Base-by-base conservation (phyloP, 1,140 invertebrate genomes). In the Ruditapes philippinarum region DNA sequence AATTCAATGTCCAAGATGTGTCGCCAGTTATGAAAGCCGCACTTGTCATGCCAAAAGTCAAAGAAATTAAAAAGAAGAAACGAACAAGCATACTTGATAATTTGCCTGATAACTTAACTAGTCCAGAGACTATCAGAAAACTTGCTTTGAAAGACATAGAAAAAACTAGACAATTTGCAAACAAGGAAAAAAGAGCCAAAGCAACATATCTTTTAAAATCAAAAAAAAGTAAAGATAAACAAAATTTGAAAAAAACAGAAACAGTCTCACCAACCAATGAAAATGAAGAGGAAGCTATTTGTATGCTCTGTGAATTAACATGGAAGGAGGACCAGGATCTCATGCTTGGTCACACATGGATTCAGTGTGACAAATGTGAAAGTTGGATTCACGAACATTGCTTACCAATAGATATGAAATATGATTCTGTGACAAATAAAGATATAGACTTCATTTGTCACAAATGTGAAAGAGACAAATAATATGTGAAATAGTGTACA, bases 341-440 rank as follows among this genome's bases (percentile, higher is more conserved):
- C 0, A 57, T 74, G 51, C 38, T 76, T 31, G 70, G 83, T 25
- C 73, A 85, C 22, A 76, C 45, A 28, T 85, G 83, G 83, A 74
- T 85, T 38, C 49, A 74, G 49, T 85, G 70, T 85, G 83, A 85
- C 42, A 33, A 7, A 1, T 76, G 70, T 33, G 2, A 25, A 22
- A 38, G 22, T 54, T 85, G 83, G 83, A 36, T 85, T n/a, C 45
- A 74, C 76, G 83, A 60, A 36, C n/a, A 85, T 45, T 85, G 83
- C 31, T 7, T 60, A 54, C 60, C 81, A 19, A 68, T 80, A 49
- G 62, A 65, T 22, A 70, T 68, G 62, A 33, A 17, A 17, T 84
- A 25, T 70, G 57, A 82, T 12, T 51, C 49, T n/a, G n/a, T 38
- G 42, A 36, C 36, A 12, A 57, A 82, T 7, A 17, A 76, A 1